These are phyloP conservation scores for Drosophila novamexicana DNA, from an alignment of 1,140 invertebrate species.

Conservation along the genomic window DNA sequence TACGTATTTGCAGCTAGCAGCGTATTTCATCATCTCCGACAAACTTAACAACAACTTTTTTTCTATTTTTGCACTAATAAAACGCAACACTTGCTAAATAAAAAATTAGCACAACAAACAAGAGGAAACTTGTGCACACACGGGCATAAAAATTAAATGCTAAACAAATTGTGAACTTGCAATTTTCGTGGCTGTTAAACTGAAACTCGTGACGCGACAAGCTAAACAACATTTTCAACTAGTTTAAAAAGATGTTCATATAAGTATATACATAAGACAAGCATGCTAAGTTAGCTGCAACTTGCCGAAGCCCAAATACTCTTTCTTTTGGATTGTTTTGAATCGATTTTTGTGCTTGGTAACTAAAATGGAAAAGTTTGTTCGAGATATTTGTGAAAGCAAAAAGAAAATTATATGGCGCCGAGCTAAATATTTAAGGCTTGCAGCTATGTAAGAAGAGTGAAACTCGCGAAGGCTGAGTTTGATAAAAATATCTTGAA, in stretches of 20 bases:
- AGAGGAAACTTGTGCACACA: conserved; percentile 27
- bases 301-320: too few relatives aligned
- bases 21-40: conserved; percentile 44
- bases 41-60: not conserved
- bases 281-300: not conserved
- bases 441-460: too few relatives aligned
- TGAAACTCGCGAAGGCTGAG: too few relatives aligned
- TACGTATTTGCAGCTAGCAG: conserved; percentile 8
- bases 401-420: too few relatives aligned
- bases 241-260: not conserved
- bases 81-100: conserved; percentile 54
- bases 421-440: too few relatives aligned
- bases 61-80: conserved; percentile 39
- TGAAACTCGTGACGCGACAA: conserved; percentile 65
- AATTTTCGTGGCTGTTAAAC: conserved; percentile 62
- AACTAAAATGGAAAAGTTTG: too few relatives aligned
- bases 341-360: too few relatives aligned
- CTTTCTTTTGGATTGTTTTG: too few relatives aligned
- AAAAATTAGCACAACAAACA: conserved; percentile 30
- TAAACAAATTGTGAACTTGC: conserved; percentile 59
- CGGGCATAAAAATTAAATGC: conserved; percentile 29
- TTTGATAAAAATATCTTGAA: too few relatives aligned
- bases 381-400: too few relatives aligned
- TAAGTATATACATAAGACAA: conserved; percentile 4
- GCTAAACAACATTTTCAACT: conserved; percentile 13